Evolutionary conservation across 2,797 vertebrate species (phyloP).

Genomic region (Anabacerthia variegaticeps): DNA sequence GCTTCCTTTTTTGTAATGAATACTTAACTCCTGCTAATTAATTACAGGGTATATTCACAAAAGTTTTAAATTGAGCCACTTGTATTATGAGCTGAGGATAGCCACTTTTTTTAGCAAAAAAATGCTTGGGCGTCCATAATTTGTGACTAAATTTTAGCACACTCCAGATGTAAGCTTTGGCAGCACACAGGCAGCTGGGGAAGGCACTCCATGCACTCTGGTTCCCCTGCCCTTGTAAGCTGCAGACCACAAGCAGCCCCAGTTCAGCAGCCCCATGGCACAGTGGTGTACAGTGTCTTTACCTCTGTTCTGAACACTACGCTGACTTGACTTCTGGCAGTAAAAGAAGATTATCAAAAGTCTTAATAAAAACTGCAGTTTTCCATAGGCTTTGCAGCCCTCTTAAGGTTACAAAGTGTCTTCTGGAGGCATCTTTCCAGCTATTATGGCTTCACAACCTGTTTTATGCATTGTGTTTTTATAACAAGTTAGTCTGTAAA

Average conservation of each 20-base stretch:
- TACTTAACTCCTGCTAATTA: not conserved
- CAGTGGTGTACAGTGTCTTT: rapidly evolving
- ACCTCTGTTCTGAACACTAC: not conserved
- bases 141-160: not conserved
- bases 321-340: not conserved
- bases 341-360: not conserved
- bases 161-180: not conserved
- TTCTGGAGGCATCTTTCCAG: not conserved
- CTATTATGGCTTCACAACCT: not conserved
- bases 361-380: not conserved
- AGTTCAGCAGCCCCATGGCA: not conserved
- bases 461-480: not conserved
- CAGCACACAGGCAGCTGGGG: not conserved
- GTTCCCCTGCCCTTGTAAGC: not conserved
- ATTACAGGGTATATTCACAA: not conserved
- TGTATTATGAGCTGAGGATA: not conserved
- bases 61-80: not conserved
- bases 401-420: not conserved
- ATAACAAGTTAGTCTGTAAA: not conserved
- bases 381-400: not conserved
- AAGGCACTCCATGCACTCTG: rapidly evolving
- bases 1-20: constrained; percentile 1
- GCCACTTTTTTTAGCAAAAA: not conserved
- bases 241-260: not conserved
- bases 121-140: not conserved